Percentiles rank a stretch among this genome's conserved stretches.
Evolutionary conservation across 2,888 invertebrate genomes (phyloP).

Genomic region (Drosophila kambysellisi): DNA sequence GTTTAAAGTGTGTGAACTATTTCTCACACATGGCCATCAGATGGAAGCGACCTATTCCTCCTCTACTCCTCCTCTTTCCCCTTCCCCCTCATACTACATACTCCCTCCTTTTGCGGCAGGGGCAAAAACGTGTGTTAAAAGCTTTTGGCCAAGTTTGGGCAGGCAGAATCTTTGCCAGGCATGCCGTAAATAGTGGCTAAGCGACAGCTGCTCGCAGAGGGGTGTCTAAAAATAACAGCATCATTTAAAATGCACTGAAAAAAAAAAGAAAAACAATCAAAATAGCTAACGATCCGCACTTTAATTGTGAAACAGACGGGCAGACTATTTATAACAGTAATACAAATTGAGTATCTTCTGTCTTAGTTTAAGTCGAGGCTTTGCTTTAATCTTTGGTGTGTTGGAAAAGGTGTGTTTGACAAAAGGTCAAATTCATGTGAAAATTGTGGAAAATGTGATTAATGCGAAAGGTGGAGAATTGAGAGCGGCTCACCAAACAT

Average conservation of each 20-base stretch:
- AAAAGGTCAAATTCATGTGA: neutral
- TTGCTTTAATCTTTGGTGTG: neutral
- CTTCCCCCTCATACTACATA: neutral
- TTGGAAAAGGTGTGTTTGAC: neutral
- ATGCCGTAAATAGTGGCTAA: constrained; percentile 23
- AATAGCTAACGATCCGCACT: neutral
- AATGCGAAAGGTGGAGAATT: neutral
- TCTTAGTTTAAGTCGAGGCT: neutral
- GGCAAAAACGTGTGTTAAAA: constrained; percentile 41
- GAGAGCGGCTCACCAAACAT: neutral
- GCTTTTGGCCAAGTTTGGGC: constrained; percentile 61
- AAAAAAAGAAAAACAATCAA: neutral
- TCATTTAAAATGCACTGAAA: constrained; percentile 19
- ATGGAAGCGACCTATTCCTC: constrained; percentile 1
- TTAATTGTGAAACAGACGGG: neutral
- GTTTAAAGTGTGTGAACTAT: constrained; percentile 45
- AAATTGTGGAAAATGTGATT: neutral
- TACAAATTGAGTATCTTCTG: neutral
- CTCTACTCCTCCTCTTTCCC: neutral
- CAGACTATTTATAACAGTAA: neutral
- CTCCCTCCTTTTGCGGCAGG: neutral
- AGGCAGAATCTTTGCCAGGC: constrained; percentile 9
- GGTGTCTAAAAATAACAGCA: constrained; percentile 44
- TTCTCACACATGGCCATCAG: constrained; percentile 60
- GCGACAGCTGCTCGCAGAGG: constrained; percentile 53